A percentile compares a stretch with the other conserved stretches of the same genome.
Conservation (phyloP, 2,888 invertebrate genomes). For the Gibbula magus region DNA sequence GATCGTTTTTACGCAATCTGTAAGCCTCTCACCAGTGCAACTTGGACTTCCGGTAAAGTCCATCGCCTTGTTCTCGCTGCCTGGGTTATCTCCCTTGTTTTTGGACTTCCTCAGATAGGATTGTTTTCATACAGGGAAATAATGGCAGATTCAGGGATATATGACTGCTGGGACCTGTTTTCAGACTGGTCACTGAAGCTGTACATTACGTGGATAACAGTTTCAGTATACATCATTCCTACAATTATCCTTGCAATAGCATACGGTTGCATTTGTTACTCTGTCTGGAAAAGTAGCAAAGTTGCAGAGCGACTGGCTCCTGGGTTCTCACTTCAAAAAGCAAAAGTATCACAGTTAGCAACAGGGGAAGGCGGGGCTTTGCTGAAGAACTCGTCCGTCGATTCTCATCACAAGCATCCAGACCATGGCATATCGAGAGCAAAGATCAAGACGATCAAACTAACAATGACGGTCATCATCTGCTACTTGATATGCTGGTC, state of each 20-base stretch:
- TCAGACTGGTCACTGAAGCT: constrained; percentile 59
- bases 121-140: constrained; percentile 69
- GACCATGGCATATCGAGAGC: constrained; percentile 74
- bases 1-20: constrained; percentile 76
- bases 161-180: constrained; percentile 59
- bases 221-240: constrained; percentile 76
- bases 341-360: neutral
- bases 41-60: constrained; percentile 68
- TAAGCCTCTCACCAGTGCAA: constrained; percentile 81
- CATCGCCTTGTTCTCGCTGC: constrained; percentile 75
- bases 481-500: constrained; percentile 83
- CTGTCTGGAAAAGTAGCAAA: constrained; percentile 66
- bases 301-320: constrained; percentile 38
- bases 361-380: constrained; percentile 39
- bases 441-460: constrained; percentile 77
- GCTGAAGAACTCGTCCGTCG: constrained; percentile 71
- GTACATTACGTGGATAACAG: constrained; percentile 75
- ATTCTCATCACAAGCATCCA: constrained; percentile 67
- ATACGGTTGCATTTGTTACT: constrained; percentile 74
- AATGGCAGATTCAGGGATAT: constrained; percentile 52
- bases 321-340: neutral
- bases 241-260: constrained; percentile 74
- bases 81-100: constrained; percentile 75
- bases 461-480: constrained; percentile 77
- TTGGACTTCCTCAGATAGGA: constrained; percentile 76